A percentile compares a stretch with the other conserved stretches of the same genome.
phyloP scores from a whole-genome alignment of 2,797 vertebrate species.

The Poecilia gillii region DNA sequence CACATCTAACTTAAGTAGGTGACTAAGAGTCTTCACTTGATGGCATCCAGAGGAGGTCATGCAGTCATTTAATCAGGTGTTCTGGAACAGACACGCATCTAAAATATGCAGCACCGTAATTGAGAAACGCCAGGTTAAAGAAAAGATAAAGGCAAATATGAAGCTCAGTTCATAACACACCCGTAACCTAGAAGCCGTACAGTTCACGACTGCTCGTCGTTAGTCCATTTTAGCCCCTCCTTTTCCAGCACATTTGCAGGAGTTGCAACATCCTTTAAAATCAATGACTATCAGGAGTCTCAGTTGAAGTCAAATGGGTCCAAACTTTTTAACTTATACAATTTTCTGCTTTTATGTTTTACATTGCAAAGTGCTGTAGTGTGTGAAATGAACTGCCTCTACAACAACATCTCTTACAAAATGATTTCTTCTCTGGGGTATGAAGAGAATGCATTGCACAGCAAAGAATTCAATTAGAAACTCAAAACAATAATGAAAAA shows the following conservation, averaged over 20 bases:
- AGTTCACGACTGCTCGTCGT: not conserved
- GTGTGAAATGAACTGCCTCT: conserved; percentile 1
- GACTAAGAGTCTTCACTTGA: too few species aligned
- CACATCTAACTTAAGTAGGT: too few species aligned
- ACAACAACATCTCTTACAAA: not conserved
- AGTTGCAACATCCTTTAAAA: not conserved
- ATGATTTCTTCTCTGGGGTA: not conserved
- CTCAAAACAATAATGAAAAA: not conserved
- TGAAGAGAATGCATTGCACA: not conserved
- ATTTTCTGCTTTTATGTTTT: not conserved
- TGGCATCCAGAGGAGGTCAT: too few species aligned
- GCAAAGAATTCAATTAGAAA: not conserved
- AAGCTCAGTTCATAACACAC: not conserved
- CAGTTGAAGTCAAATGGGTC: not conserved
- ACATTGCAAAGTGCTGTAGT: not conserved
- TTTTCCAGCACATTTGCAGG: not conserved
- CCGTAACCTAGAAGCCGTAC: not conserved
- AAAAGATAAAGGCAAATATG: not conserved
- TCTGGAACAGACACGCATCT: too few species aligned
- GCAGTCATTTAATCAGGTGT: too few species aligned
- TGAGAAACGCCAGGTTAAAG: not conserved
- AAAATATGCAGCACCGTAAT: too few species aligned
- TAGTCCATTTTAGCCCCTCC: not conserved
- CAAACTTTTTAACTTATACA: not conserved
- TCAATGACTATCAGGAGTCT: not conserved